Conservation (phyloP, 2,888 invertebrate genomes). For the Andrena hattorfiana region DNA sequence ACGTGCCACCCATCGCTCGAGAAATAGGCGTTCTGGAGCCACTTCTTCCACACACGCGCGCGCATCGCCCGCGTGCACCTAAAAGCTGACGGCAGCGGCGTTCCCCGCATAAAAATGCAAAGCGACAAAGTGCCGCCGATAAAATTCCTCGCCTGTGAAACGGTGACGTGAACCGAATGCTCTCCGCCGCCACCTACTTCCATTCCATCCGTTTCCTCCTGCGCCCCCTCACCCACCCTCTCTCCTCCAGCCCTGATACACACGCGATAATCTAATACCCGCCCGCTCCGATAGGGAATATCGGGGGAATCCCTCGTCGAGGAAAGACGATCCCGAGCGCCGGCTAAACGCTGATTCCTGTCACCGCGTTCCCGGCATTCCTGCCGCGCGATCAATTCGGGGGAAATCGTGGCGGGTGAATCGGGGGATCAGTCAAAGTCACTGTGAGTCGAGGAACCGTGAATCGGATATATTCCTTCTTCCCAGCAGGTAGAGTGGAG, state of each 20-base stretch:
- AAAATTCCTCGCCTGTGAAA: constrained; percentile 83
- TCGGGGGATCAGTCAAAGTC: not conserved
- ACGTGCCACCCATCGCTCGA: constrained; percentile 14
- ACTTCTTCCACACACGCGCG: constrained; percentile 39
- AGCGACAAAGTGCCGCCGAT: constrained; percentile 80
- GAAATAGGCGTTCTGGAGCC: constrained; percentile 62
- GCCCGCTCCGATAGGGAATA: constrained; percentile 47
- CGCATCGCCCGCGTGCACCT: constrained; percentile 45
- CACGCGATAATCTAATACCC: constrained; percentile 81
- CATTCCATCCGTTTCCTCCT: constrained; percentile 27
- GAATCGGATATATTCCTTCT: not conserved
- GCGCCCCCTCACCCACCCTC: not conserved
- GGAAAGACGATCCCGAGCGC: constrained; percentile 3
- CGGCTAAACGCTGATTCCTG: constrained; percentile 14
- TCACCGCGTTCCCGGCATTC: not conserved
- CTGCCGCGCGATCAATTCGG: not conserved
- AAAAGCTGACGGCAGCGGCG: constrained; percentile 70
- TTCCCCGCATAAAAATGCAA: constrained; percentile 80
- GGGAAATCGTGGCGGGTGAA: not conserved
- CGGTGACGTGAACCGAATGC: constrained; percentile 83
- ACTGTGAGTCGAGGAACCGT: not conserved
- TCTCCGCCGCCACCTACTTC: constrained; percentile 44
- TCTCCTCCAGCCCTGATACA: constrained; percentile 8
- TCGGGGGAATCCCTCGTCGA: constrained; percentile 16
- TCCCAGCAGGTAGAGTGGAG: not conserved